A percentile compares a stretch with the other conserved stretches of the same genome.
These are phyloP conservation scores for Acronicta psi DNA, from an alignment of 2,888 invertebrate species.

Conservation along the genomic window DNA sequence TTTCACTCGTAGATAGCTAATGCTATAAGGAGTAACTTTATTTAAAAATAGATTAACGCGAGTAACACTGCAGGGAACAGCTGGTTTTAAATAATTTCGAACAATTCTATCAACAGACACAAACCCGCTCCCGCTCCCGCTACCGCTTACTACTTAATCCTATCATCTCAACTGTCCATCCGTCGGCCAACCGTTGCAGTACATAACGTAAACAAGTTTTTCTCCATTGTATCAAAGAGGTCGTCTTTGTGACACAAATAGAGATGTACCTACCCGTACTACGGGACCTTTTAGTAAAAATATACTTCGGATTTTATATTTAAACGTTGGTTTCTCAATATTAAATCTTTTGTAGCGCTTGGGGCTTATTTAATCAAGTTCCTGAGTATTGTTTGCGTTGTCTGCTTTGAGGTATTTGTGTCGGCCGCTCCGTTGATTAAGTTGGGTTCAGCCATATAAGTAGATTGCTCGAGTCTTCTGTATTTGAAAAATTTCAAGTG, in stretches of 20 bases:
- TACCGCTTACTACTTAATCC: slow-evolving; percentile 9
- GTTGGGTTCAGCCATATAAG: background rate
- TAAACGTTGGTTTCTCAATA: slow-evolving; percentile 52
- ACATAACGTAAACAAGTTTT: slow-evolving; percentile 78
- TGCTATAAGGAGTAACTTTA: too few species aligned
- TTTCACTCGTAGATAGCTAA: too few species aligned
- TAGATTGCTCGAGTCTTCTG: background rate
- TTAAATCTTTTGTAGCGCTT: slow-evolving; percentile 57
- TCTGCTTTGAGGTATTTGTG: slow-evolving; percentile 17
- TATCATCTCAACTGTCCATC: slow-evolving; percentile 64
- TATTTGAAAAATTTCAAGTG: slow-evolving; percentile 10
- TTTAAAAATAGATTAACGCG: too few species aligned
- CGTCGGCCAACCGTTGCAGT: slow-evolving; percentile 74
- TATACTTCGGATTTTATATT: slow-evolving; percentile 37
- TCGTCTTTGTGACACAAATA: slow-evolving; percentile 70
- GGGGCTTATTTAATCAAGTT: slow-evolving; percentile 39
- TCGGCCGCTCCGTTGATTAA: slow-evolving; percentile 12
- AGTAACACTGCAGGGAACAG: too few species aligned
- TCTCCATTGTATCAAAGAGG: slow-evolving; percentile 73
- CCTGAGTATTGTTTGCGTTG: slow-evolving; percentile 20
- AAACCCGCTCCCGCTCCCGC: slow-evolving; percentile 11
- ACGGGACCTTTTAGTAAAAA: slow-evolving; percentile 26
- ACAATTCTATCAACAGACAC: too few species aligned
- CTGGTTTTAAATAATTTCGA: too few species aligned
- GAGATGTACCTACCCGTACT: slow-evolving; percentile 43